Conservation (phyloP, 2,797 vertebrate species). For the Margarornis squamiger region DNA sequence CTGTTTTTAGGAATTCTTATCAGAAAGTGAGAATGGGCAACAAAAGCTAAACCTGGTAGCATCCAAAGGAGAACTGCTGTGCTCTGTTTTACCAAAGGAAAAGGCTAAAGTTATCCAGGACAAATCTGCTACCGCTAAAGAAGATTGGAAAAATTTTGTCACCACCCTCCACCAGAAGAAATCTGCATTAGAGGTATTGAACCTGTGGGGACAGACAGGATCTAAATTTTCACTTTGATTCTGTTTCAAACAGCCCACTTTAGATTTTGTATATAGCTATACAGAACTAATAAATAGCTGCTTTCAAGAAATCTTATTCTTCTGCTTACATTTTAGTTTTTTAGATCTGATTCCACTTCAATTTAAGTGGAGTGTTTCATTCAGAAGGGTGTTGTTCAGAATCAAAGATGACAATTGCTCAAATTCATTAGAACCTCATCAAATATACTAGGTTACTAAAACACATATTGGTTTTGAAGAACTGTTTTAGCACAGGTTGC, state of each 20-base stretch:
- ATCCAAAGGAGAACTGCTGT: conserved; percentile 84
- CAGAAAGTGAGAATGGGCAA: conserved; percentile 86
- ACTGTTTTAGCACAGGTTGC: neutral
- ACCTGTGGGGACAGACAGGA: neutral
- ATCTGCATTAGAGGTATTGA: conserved; percentile 82
- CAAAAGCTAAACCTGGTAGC: conserved; percentile 83
- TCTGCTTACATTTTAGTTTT: neutral
- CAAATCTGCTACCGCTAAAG: conserved; percentile 82
- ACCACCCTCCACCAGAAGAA: conserved; percentile 88
- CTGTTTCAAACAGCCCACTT: neutral
- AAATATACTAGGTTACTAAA: neutral
- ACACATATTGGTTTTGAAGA: neutral
- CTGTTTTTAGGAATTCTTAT: conserved; percentile 84
- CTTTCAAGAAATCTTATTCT: neutral
- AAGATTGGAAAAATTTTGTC: conserved; percentile 90
- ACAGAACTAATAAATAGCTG: neutral
- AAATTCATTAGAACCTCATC: neutral
- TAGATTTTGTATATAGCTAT: neutral
- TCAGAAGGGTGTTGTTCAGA: neutral
- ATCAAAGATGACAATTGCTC: neutral
- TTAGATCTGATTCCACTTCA: neutral
- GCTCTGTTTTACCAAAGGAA: conserved; percentile 79
- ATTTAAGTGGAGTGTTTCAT: neutral
- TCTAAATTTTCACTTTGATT: neutral
- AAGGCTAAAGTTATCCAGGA: conserved; percentile 79